These are phyloP conservation scores for Linnaemya tessellans DNA, from an alignment of 2,888 invertebrate genomes.

Conservation along the genomic window DNA sequence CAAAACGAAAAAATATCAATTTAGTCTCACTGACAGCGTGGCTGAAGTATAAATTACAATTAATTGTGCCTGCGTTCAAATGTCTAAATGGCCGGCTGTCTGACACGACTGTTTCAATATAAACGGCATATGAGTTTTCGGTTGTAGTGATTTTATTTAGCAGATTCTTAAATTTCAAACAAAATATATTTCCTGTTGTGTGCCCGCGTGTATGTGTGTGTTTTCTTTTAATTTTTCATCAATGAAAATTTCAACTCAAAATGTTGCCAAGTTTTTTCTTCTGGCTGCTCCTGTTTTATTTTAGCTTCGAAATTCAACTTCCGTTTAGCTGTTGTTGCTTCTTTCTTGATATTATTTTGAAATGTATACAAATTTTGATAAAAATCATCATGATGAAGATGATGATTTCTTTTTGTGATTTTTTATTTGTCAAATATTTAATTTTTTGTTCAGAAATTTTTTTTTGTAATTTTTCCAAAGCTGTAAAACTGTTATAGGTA, in stretches of 20 bases:
- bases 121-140: slow-evolving; percentile 18
- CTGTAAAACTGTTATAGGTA: slow-evolving; percentile 33
- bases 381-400: slow-evolving; percentile 50
- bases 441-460: slow-evolving; percentile 15
- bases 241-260: slow-evolving; percentile 55
- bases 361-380: background rate
- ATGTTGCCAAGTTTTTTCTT: slow-evolving; percentile 53
- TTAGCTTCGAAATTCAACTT: slow-evolving; percentile 43
- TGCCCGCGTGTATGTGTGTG: background rate
- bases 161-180: slow-evolving; percentile 50
- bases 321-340: slow-evolving; percentile 50
- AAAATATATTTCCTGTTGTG: slow-evolving; percentile 55
- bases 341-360: background rate
- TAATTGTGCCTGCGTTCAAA: background rate
- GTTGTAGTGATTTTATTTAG: slow-evolving; percentile 8
- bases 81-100: background rate
- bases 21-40: slow-evolving; percentile 6
- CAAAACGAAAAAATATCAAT: slow-evolving; percentile 12
- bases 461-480: slow-evolving; percentile 67
- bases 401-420: slow-evolving; percentile 29
- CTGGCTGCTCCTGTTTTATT: slow-evolving; percentile 13
- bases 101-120: slow-evolving; percentile 24
- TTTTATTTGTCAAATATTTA: background rate
- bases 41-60: slow-evolving; percentile 41
- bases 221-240: slow-evolving; percentile 26